Base-by-base conservation (phyloP, 2,797 vertebrate genomes). In the Clarias fuscus region DNA sequence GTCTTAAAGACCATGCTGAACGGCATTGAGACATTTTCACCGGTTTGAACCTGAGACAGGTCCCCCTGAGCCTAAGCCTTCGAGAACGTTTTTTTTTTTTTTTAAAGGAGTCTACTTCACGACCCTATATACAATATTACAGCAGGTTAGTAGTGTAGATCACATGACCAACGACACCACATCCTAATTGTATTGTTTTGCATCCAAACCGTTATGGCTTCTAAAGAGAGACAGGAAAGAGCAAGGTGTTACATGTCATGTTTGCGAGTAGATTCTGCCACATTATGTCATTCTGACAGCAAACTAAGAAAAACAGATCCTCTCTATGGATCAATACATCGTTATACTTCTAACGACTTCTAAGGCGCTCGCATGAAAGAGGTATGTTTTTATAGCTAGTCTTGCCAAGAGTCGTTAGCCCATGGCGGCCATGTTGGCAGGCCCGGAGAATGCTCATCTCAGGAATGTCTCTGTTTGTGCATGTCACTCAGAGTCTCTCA, bases 401-500 rank as follows among this genome's bases (percentile, higher is more conserved):
- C n/a, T 11, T 79, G 43, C 73, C 62, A 77, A 65, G 64, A 48
- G 56, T 30, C 20, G 68, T 68, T 86, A 86, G 71, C 88, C 77
- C 56, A 61, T 40, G 90, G 84, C 84, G 88, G 91, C 80, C 80
- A 86, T 88, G 90, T n/a, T 30, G 68, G 89, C 85, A 83, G 91
- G 92, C 89, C 90, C 90, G 90, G 22, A 22, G 73, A 76, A 43
- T 17, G 73, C 48, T 10, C 17, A 40, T 56, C 18, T 27, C 91
- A 91, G 78, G 91, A 91, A 90, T 80, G 90, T 65, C 91, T 87
- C 84, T 94, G 89, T 95, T 95, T 95, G 94, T 93, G 91, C 92
- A 94, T 95, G 93, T 94, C 94, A 95, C 93, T 96, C 94, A 93
- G 82, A 88, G 92, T 89, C 91, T 92, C 91, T 92, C 88, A 89